Evolutionary conservation across 2,113 vertebrate genomes (phyloP).

Genomic region (Rissa tridactyla): DNA sequence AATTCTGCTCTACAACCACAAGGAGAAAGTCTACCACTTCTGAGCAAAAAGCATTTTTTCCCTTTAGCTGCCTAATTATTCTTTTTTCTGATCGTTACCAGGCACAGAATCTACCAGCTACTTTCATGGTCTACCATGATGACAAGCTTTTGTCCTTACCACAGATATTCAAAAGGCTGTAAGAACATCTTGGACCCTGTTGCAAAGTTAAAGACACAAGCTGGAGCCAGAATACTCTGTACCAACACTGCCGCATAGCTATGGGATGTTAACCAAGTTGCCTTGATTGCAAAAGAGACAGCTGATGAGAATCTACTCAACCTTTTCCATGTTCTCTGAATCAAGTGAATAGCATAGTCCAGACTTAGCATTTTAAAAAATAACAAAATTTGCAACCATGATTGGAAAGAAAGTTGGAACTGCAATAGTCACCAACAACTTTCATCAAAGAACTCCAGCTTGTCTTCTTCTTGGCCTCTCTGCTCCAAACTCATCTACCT

Average conservation of each 20-base stretch:
- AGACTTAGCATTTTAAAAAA: background rate
- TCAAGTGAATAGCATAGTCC: background rate
- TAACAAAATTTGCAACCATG: background rate
- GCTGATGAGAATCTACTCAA: background rate
- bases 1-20: background rate
- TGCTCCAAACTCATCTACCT: background rate
- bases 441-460: background rate
- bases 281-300: background rate
- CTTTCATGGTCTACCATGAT: background rate
- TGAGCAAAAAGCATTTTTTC: background rate
- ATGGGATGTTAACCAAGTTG: background rate
- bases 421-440: slow-evolving; percentile 11
- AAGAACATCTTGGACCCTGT: background rate
- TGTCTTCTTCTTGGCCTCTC: background rate
- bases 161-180: background rate
- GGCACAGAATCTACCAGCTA: background rate
- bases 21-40: slow-evolving; percentile 22
- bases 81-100: background rate
- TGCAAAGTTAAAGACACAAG: background rate
- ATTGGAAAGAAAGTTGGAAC: slow-evolving; percentile 37
- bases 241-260: background rate
- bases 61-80: background rate
- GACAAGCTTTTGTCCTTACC: background rate
- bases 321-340: background rate
- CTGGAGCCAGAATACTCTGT: background rate